These are phyloP conservation scores for Paracanthobrama guichenoti DNA, from an alignment of 2,113 vertebrate species.

Conservation along the genomic window DNA sequence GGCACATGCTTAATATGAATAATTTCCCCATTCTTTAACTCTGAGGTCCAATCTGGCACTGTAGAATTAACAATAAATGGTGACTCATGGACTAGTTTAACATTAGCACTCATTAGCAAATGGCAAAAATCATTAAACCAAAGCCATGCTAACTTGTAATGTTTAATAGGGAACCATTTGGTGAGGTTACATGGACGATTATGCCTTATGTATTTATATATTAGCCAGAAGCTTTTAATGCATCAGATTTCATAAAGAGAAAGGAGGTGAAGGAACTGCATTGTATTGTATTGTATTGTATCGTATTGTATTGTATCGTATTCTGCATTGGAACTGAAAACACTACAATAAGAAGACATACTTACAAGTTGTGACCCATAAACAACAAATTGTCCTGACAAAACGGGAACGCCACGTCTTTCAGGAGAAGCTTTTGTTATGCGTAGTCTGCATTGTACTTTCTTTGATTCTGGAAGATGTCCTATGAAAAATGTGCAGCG, in stretches of 20 bases:
- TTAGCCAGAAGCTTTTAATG: not conserved
- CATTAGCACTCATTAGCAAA: constrained; percentile 3
- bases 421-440: no score
- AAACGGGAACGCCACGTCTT: no score
- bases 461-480: no score
- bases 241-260: not conserved
- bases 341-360: no score
- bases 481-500: no score
- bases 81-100: not conserved
- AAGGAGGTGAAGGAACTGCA: not conserved
- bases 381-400: no score
- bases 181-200: not conserved
- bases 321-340: no score
- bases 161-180: not conserved
- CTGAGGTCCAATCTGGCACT: not conserved
- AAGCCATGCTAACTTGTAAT: not conserved
- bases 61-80: constrained; percentile 12
- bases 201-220: not conserved
- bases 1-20: not conserved
- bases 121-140: not conserved
- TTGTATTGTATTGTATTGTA: no score
- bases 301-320: no score
- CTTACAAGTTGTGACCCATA: no score
- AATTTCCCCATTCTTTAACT: not conserved
- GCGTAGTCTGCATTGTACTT: no score